Base-by-base conservation (phyloP, 2,888 invertebrate genomes). In the Lasioglossum oenotherae region DNA sequence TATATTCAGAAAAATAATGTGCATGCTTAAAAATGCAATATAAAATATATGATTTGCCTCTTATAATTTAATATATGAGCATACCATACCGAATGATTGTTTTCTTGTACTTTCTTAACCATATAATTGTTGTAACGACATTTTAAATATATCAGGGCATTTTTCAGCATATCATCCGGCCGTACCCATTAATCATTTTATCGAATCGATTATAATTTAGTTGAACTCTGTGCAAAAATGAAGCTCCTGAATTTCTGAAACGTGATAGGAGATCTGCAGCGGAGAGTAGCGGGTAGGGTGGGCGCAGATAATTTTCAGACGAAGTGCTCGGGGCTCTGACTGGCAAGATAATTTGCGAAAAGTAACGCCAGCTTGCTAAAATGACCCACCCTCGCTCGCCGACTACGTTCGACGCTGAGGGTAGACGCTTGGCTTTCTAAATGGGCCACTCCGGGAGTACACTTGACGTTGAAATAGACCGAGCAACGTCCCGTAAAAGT, bases 301-400 rank as follows among this genome's bases (percentile, higher is more conserved):
- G 88, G 88, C 83, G 86, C 80, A 87, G 85, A 91, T 92, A 92
- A 92, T 92, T 92, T 92, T 88, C 89, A 87, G 86, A 87, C 89
- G 86, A 87, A 91, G 85, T 87, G 86, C 87, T 69, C 75, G 74
- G 69, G 85, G 78, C 75, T 86, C 77, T 87, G 77, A 23, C 82
- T 69, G 82, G 73, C 85, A 85, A 90, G 91, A 92, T 92, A 92
- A 92, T 92, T 92, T 92, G 90, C 88, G 87, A 87, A 89, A 91
- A 90, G 90, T 90, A 88, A 91, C 91, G 86, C 85, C 88, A 77
- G 88, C 82, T 88, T 88, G 85, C 81, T 83, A 74, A 88, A 88
- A 88, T 73, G 87, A 84, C 72, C 81, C 74, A 60, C 74, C n/a
- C 78, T 27, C 60, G 86, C 57, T 53, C 78, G 69, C 57, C 38